Evolutionary conservation across 2,888 invertebrate genomes (phyloP).

Genomic region (Dendrolimus houi): DNA sequence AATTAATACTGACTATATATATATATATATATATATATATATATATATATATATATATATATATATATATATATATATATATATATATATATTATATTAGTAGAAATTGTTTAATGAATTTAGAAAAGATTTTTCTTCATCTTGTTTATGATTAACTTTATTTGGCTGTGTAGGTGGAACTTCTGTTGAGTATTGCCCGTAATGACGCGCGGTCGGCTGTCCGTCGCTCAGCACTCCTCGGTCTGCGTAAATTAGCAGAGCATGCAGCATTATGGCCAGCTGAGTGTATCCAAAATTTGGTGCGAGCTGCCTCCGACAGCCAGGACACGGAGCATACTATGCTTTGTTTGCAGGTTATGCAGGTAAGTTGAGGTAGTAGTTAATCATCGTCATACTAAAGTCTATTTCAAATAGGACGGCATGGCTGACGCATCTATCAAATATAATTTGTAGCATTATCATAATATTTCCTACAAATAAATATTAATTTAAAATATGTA

Average conservation of each 20-base stretch:
- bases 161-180: constrained; percentile 63
- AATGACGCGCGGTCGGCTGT: constrained; percentile 56
- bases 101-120: too few relatives aligned
- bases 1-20: too few relatives aligned
- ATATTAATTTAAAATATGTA: too few relatives aligned
- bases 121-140: too few relatives aligned
- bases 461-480: too few relatives aligned
- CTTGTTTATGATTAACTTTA: not conserved
- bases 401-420: too few relatives aligned
- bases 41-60: too few relatives aligned
- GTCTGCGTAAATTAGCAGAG: constrained; percentile 45
- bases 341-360: constrained; percentile 60
- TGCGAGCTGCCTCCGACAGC: constrained; percentile 35
- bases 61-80: too few relatives aligned
- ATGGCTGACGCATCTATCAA: too few relatives aligned
- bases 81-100: too few relatives aligned
- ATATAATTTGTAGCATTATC: too few relatives aligned
- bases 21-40: too few relatives aligned
- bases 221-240: constrained; percentile 50
- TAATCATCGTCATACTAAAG: not conserved
- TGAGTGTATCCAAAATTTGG: constrained; percentile 40
- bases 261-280: constrained; percentile 63
- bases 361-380: constrained; percentile 26
- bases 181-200: constrained; percentile 53
- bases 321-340: constrained; percentile 43